Evolutionary conservation across 2,888 invertebrate species (phyloP).

Genomic region (Bedellia somnulentella): DNA sequence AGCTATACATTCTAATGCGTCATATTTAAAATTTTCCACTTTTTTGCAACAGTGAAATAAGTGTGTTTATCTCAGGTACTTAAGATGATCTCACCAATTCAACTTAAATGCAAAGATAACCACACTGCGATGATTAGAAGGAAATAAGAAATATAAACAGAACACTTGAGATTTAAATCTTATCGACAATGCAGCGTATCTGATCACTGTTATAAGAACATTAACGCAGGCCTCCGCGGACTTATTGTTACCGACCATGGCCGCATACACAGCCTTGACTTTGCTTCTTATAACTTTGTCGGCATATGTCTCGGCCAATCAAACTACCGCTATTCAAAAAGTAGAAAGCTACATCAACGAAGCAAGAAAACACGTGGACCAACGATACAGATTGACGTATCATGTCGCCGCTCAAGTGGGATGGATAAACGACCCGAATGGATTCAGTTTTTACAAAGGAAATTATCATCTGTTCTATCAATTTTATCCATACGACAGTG

Average conservation of each 20-base stretch:
- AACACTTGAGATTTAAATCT: slow-evolving; percentile 2
- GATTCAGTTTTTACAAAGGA: slow-evolving; percentile 49
- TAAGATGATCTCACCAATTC: not conserved
- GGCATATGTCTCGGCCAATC: slow-evolving; percentile 12
- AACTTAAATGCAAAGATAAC: not conserved
- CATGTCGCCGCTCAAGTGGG: slow-evolving; percentile 45
- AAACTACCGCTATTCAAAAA: slow-evolving; percentile 15
- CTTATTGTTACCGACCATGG: too few species aligned
- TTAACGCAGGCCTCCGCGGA: too few species aligned
- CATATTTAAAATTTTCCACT: not conserved
- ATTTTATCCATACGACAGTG: slow-evolving; percentile 44
- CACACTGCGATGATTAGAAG: not conserved
- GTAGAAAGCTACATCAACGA: slow-evolving; percentile 32
- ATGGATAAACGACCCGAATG: slow-evolving; percentile 64
- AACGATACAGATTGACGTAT: slow-evolving; percentile 32
- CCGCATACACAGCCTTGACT: not conserved
- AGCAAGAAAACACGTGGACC: slow-evolving; percentile 28
- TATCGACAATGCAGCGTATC: too few species aligned
- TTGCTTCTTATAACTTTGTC: not conserved
- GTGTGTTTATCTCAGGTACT: not conserved
- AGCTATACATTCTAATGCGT: not conserved
- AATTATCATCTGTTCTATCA: slow-evolving; percentile 59
- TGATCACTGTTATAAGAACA: not conserved
- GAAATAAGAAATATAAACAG: not conserved
- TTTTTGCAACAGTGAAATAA: not conserved